These are phyloP conservation scores for Rhineura floridana DNA, from an alignment of 2,113 vertebrate species.

Conservation along the genomic window DNA sequence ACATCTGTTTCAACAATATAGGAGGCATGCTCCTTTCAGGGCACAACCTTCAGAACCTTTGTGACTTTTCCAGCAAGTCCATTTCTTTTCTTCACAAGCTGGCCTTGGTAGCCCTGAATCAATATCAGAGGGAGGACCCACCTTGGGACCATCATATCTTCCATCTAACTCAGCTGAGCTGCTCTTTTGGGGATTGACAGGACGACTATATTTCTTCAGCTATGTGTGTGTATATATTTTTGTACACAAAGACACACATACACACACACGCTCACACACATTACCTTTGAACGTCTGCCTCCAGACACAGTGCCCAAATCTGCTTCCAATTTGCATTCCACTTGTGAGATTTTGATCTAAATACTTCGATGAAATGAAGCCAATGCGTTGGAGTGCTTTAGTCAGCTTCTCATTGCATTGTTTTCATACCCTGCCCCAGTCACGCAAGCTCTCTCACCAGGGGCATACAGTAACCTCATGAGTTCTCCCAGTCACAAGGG, in stretches of 20 bases:
- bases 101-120: neutral
- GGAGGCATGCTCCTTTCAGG: neutral
- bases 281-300: constrained; percentile 43
- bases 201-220: neutral
- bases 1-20: neutral
- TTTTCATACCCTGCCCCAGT: constrained; percentile 47
- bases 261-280: neutral
- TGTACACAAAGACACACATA: too few species aligned
- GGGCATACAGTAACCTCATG: neutral
- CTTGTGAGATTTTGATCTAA: constrained; percentile 69
- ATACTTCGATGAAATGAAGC: constrained; percentile 68
- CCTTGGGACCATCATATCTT: neutral
- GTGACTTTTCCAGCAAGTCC: neutral
- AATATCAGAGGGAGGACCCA: neutral
- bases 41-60: neutral
- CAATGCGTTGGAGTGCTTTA: constrained; percentile 52
- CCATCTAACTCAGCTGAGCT: neutral
- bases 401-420: constrained; percentile 41
- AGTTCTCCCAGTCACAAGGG: neutral
- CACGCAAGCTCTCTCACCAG: constrained; percentile 51
- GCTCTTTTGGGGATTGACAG: neutral
- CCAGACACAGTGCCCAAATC: constrained; percentile 46
- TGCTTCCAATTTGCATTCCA: constrained; percentile 75
- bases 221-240: too few species aligned
- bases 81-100: neutral